These are phyloP conservation scores for Cervus canadensis DNA, from an alignment of 2,113 vertebrate genomes.

Conservation along the genomic window DNA sequence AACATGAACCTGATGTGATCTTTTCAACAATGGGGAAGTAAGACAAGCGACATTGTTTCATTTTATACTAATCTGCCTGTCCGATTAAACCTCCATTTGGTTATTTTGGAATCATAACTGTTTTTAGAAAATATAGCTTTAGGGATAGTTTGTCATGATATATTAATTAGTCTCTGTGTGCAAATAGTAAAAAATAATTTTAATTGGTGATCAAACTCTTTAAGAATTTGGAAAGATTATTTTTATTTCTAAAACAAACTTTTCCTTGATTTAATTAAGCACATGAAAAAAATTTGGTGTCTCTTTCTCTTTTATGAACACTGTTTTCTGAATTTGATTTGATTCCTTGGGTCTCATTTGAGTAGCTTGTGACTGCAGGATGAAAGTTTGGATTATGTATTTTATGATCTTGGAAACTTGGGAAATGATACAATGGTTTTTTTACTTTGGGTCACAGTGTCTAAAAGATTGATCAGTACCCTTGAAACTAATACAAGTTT, in stretches of 20 bases:
- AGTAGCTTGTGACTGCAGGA: not conserved
- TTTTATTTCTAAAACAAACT: constrained; percentile 30
- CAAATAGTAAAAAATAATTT: not conserved
- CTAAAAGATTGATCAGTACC: not conserved
- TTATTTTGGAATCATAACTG: constrained; percentile 9
- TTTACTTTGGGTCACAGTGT: not conserved
- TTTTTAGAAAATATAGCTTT: not conserved
- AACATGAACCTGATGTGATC: not conserved
- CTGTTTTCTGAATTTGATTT: constrained; percentile 11
- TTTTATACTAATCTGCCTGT: not conserved
- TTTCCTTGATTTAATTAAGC: constrained; percentile 1
- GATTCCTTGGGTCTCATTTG: not conserved
- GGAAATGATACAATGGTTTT: not conserved
- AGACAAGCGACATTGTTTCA: not conserved
- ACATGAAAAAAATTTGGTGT: not conserved
- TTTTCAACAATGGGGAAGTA: not conserved
- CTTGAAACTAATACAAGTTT: not conserved
- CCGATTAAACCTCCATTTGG: not conserved
- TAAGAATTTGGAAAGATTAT: not conserved
- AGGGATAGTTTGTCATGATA: not conserved
- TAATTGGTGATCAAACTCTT: constrained; percentile 2
- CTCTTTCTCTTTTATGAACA: not conserved
- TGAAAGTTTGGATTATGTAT: not conserved
- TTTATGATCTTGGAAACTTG: not conserved
- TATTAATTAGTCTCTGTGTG: not conserved